Base-by-base conservation (phyloP, 2,113 vertebrate genomes). In the Misgurnus anguillicaudatus region DNA sequence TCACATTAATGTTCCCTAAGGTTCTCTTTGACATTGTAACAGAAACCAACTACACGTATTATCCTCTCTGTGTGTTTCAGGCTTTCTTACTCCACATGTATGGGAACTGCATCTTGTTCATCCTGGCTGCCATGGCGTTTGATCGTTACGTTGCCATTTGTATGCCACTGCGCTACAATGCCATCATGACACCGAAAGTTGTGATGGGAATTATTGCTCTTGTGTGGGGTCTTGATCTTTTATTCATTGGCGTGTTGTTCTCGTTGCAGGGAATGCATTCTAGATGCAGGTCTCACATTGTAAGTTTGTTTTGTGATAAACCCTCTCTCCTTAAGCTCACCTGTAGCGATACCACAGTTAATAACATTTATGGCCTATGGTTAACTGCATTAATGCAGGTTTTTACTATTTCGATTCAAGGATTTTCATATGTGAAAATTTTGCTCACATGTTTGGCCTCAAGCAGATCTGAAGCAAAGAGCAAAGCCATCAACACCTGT, bases 81-180 rank as follows among this genome's bases (percentile, higher is more conserved):
- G 92, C 83, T 0, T 92, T 93, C 74, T 9, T 92, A 41, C 84
- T 92, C 0, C 92, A 93, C 82, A 86, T 91, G 87, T 92, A 92
- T 9, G 92, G 89, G 1, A 90, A 88, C 6, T 90, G 85, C 0
- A 78, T 92, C 66, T 75, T 92, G 17, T 91, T 93, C 36, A 89
- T 93, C 13, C 86, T 93, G 2, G 90, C 91, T 5, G 92, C 90
- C 0, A 93, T 93, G 92, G 88, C 92, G 9, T 89, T 92, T 36
- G 92, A 93, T 75, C 89, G 92, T 6, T 92, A 91, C n/a, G 70
- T 89, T 13, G 92, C 92, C 48, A 93, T 93, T 80, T 93, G 91
- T 67, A 87, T 90, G 83, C 90, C 91, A 0, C 38, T 92, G 5
- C 83, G 83, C 11, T 93, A 93, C 81, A 84, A 42, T 80, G 71